Percentiles rank a stretch among this genome's conserved stretches.
Evolutionary conservation across 1,140 invertebrate genomes (phyloP).

Genomic region (Micrasema minimum): DNA sequence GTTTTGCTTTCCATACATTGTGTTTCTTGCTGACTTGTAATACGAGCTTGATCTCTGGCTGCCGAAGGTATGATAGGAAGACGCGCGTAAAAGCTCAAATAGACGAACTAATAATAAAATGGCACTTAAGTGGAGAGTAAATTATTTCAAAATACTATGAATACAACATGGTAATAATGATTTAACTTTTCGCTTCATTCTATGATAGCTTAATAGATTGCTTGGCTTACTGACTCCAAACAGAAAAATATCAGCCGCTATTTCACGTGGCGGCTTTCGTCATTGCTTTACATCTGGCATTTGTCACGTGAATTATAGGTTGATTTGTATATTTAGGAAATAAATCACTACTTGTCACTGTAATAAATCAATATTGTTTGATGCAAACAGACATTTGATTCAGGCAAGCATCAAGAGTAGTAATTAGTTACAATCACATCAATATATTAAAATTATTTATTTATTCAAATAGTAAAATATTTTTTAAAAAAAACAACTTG

Average conservation of each 20-base stretch:
- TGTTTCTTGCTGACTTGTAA: slow-evolving; percentile 17
- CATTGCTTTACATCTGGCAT: slow-evolving; percentile 37
- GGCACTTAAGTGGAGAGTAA: slow-evolving; percentile 5
- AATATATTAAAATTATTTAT: no score
- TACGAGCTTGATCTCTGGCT: slow-evolving; percentile 32
- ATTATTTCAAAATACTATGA: background rate
- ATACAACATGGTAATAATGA: background rate
- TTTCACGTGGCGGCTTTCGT: slow-evolving; percentile 38
- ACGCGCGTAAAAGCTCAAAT: slow-evolving; percentile 34
- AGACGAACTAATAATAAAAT: slow-evolving; percentile 1
- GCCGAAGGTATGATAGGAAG: slow-evolving; percentile 23
- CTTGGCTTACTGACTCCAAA: background rate
- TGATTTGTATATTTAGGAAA: slow-evolving; percentile 34
- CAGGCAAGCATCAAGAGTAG: background rate
- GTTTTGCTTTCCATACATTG: slow-evolving; percentile 7
- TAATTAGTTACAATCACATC: slow-evolving; percentile 1
- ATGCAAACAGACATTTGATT: background rate
- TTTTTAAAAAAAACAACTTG: no score
- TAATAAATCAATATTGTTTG: slow-evolving; percentile 30
- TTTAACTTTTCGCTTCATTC: background rate
- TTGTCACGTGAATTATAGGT: slow-evolving; percentile 38
- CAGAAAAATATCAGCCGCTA: slow-evolving; percentile 6
- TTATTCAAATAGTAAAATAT: no score
- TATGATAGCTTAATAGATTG: background rate
- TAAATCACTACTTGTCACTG: slow-evolving; percentile 20